These are phyloP conservation scores for Carabus problematicus DNA, from an alignment of 2,888 invertebrate genomes.

Conservation along the genomic window DNA sequence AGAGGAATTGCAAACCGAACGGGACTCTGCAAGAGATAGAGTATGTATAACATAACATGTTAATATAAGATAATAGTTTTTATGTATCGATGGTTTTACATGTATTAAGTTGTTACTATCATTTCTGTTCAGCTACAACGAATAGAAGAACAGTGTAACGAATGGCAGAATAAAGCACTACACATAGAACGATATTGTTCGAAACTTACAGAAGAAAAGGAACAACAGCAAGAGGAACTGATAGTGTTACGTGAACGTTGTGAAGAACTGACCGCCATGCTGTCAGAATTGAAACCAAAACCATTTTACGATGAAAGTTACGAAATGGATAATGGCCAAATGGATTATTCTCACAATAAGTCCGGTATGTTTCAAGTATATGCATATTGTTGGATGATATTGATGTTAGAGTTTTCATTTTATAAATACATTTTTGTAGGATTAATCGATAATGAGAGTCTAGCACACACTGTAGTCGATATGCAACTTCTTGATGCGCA, in stretches of 20 bases:
- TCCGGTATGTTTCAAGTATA: conserved; percentile 21
- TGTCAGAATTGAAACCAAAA: conserved; percentile 58
- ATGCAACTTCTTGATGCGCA: conserved; percentile 56
- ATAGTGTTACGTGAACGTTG: conserved; percentile 51
- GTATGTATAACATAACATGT: conserved; percentile 48
- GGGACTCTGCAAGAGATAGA: conserved; percentile 60
- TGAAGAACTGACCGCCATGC: conserved; percentile 56
- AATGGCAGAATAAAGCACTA: conserved; percentile 53
- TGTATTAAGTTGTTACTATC: too few species aligned
- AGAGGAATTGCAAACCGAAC: conserved; percentile 63
- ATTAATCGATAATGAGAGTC: conserved; percentile 49
- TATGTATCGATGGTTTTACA: conserved; percentile 50
- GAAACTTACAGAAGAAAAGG: conserved; percentile 49
- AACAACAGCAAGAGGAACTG: conserved; percentile 51
- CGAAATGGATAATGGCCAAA: conserved; percentile 29
- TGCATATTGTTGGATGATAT: not conserved
- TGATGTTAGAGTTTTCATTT: too few species aligned
- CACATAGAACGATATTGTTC: conserved; percentile 52
- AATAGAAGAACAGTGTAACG: conserved; percentile 53
- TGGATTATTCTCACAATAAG: conserved; percentile 12
- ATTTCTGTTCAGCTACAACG: conserved; percentile 56
- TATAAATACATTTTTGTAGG: not conserved
- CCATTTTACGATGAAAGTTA: conserved; percentile 48
- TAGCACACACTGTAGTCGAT: conserved; percentile 58
- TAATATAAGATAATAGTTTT: conserved; percentile 21